Evolutionary conservation across 2,888 invertebrate species (phyloP), one percentile per base, ranked within the genome.

Genomic region (Trissolcus brochymenae): DNA sequence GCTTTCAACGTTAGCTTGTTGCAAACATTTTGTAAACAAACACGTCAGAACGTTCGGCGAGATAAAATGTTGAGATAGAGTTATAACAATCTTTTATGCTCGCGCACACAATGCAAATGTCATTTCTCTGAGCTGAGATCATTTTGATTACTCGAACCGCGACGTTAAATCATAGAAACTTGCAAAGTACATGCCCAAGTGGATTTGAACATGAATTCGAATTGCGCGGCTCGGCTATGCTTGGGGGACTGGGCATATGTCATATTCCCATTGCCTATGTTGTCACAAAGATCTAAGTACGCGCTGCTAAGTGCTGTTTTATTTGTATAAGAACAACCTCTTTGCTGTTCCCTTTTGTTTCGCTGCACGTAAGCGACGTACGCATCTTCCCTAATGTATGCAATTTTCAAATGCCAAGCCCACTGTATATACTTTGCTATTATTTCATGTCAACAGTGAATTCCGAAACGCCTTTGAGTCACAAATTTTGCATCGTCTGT

Each of bases 241-340:
- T 80, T 83, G 81, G 78, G 79, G 81, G 74, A 82, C 81, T 81
- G 81, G 85, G 84, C 87, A 87, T 84, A 86, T 87, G 88, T 88
- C 88, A 85, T 86, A 87, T 87, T 88, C 85, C 86, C 87, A 88
- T 88, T 89, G 87, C 87, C 86, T 85, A 83, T 85, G 85, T 87
- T 86, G 84, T 86, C 84, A 82, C 80, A 82, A 83, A 80, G 82
- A 82, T 82, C 79, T 84, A 85, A 86, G 87, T 85, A 85, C 87
- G 84, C 79, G 79, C 82, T 81, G 80, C 86, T 87, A 86, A 88
- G 88, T 88, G 86, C 86, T 87, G 85, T 88, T 88, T 88, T 88
- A 88, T 88, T 88, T 88, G 87, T 87, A 81, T 86, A 87, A 88
- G 86, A 87, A 86, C 86, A 87, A 83, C 84, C 86, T 86, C 86